phyloP scores from a whole-genome alignment of 2,113 vertebrate species.

The Nannobrachium achirus region DNA sequence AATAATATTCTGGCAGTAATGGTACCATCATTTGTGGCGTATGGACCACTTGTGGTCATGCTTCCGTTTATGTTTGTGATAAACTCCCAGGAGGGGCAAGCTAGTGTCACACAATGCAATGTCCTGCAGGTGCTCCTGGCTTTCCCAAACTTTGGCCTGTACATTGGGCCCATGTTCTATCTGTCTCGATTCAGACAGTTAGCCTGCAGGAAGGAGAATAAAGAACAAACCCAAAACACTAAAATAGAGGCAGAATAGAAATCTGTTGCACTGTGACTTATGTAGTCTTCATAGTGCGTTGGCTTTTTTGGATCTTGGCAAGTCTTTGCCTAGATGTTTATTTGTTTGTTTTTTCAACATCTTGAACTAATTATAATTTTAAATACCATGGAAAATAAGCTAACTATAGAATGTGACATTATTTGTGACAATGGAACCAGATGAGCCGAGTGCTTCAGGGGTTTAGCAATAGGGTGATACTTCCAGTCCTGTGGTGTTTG shows the following conservation, averaged over 20 bases:
- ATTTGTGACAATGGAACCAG: no score
- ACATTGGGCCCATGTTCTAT: conserved; percentile 63
- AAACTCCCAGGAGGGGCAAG: not conserved
- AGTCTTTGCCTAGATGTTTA: no score
- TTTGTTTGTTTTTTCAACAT: no score
- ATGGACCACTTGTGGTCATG: conserved; percentile 50
- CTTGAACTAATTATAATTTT: no score
- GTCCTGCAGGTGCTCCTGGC: conserved; percentile 26
- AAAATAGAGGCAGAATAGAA: conserved; percentile 15
- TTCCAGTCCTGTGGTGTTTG: no score
- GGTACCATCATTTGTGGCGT: conserved; percentile 42
- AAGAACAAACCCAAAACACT: not conserved
- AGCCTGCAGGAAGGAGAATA: conserved; percentile 9
- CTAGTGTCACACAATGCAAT: not conserved
- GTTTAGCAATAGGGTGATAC: no score
- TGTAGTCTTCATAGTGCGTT: not conserved
- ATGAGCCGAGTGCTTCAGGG: no score
- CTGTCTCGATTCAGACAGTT: conserved; percentile 36
- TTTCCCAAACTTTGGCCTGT: conserved; percentile 54
- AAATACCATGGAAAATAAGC: no score
- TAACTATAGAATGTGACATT: no score
- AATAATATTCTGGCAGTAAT: conserved; percentile 47
- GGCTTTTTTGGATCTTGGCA: not conserved
- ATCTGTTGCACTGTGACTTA: no score
- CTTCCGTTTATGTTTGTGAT: conserved; percentile 21